Evolutionary conservation across 2,113 vertebrate species (phyloP).

Genomic region (Tachysurus fulvidraco): DNA sequence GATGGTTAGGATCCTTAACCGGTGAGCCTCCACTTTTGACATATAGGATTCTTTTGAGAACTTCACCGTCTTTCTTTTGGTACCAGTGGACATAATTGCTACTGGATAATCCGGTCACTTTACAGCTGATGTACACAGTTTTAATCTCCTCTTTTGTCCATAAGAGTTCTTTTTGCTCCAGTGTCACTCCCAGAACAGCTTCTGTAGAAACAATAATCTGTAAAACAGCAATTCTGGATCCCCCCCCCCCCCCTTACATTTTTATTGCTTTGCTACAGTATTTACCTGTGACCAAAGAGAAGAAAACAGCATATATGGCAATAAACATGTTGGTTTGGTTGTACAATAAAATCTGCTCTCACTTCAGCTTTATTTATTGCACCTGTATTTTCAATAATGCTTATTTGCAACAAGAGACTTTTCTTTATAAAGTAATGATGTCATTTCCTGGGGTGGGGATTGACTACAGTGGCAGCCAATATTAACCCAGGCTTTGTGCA

Average conservation of each 20-base stretch:
- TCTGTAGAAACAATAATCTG: neutral
- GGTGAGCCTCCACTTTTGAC: neutral
- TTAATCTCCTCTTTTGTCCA: neutral
- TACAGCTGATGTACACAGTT: neutral
- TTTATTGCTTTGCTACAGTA: neutral
- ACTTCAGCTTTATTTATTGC: neutral
- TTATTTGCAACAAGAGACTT: neutral
- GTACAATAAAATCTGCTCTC: neutral
- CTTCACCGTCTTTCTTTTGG: neutral
- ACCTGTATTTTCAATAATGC: neutral
- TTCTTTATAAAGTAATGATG: slow-evolving; percentile 5
- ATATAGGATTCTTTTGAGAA: neutral
- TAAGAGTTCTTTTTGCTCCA: neutral
- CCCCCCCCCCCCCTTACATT: too few species aligned
- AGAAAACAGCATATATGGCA: neutral
- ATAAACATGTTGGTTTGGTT: neutral
- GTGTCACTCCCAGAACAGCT: neutral
- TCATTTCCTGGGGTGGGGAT: neutral
- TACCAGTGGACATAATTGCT: neutral
- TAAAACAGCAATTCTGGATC: neutral
- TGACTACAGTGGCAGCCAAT: neutral
- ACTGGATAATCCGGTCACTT: neutral
- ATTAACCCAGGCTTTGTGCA: neutral
- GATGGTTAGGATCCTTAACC: neutral
- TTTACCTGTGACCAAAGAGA: neutral